phyloP scores from a whole-genome alignment of 2,888 invertebrate genomes.

The Lacanobia wlatinum region DNA sequence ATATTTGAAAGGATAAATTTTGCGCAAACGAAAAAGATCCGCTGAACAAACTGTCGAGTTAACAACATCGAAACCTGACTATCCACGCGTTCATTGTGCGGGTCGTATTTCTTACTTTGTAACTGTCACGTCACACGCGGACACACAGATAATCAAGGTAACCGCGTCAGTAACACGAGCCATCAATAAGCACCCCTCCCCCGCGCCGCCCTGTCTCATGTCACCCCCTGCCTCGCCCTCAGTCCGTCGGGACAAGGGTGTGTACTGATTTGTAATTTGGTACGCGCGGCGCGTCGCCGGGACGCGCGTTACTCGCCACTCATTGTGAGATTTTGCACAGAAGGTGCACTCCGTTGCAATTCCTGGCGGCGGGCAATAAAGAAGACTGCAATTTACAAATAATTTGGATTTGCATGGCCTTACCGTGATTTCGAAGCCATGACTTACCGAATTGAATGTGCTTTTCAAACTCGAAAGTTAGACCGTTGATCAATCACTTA shows the following conservation, averaged over 20 bases:
- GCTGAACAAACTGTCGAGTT: slow-evolving; percentile 28
- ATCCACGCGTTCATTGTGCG: slow-evolving; percentile 3
- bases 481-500: no score
- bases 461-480: not conserved
- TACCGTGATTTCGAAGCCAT: not conserved
- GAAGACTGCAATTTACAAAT: no score
- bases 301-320: slow-evolving; percentile 18
- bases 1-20: not conserved
- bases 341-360: slow-evolving; percentile 16
- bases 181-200: slow-evolving; percentile 68
- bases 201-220: slow-evolving; percentile 5
- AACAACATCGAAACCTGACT: slow-evolving; percentile 29
- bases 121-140: slow-evolving; percentile 51
- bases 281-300: slow-evolving; percentile 53
- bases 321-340: not conserved
- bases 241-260: slow-evolving; percentile 62
- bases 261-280: slow-evolving; percentile 75
- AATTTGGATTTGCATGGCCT: not conserved
- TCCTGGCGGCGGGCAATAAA: not conserved
- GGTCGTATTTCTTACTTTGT: slow-evolving; percentile 53
- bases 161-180: slow-evolving; percentile 65
- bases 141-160: slow-evolving; percentile 65
- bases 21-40: not conserved
- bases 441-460: not conserved
- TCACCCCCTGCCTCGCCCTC: slow-evolving; percentile 28